Base-by-base conservation (phyloP, 2,797 vertebrate genomes). In the Acropternis orthonyx region DNA sequence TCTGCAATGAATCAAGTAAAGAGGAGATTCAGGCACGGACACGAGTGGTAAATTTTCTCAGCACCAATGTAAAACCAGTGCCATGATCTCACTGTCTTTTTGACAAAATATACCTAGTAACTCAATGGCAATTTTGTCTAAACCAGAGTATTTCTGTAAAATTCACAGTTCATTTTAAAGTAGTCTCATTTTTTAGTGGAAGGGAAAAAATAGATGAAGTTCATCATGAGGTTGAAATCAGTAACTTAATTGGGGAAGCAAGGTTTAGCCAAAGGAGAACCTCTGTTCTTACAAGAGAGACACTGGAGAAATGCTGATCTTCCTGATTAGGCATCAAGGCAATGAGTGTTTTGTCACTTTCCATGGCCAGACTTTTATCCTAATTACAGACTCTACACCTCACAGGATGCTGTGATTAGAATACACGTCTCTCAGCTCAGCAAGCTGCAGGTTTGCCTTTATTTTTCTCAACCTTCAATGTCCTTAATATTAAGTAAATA, bases 1-100 rank as follows among this genome's bases (percentile, higher is more conserved):
- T 83, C 85, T 74, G 76, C 73, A 85, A 54, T 80, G 69, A 92
- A 68, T 91, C 91, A 95, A 83, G 44, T 15, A n/a, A 92, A 58
- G 6, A 17, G 65, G 56, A 88, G 58, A 28, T 79, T 83, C 65
- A 37, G 77, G 76, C 17, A 68, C 0, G 2, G 26, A 15, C n/a
- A 61, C 61, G 85, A 75, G 78, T 76, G 76, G 73, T 65, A 56
- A 54, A 72, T 85, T 91, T 77, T 89, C 61, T 43, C 41, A 88
- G 65, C n/a, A 71, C 26, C n/a, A 23, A 22, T 17, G n/a, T 61
- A 72, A 93, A 92, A 89, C 73, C 46, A 54, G n/a, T 51, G 65
- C 41, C 56, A 54, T 1, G 0, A 28, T 46, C 63, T 49, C 41
- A 55, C 34, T 80, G 28, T 15, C 12, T 58, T 91, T 85, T 26